Evolutionary conservation across 2,888 invertebrate species (phyloP).

Genomic region (Corbicula japonica): DNA sequence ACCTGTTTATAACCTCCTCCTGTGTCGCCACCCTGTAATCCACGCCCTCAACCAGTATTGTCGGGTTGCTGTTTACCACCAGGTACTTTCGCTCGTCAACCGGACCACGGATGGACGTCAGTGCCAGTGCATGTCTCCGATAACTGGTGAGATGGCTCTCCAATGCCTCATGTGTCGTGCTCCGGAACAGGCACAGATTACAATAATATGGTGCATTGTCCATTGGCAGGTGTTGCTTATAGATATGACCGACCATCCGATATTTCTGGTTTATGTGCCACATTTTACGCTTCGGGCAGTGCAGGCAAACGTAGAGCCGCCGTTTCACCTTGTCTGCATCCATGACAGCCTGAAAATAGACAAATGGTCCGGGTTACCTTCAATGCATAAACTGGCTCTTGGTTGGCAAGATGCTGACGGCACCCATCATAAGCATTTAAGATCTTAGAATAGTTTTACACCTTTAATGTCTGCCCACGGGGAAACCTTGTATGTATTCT

Average conservation of each 20-base stretch:
- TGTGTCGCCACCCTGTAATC: neutral
- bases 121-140: constrained; percentile 1
- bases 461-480: no score
- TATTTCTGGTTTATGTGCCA: neutral
- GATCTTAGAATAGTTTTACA: no score
- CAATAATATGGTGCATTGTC: constrained; percentile 1
- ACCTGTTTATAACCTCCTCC: neutral
- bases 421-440: no score
- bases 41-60: neutral
- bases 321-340: no score
- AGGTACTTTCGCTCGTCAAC: neutral
- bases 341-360: no score
- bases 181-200: constrained; percentile 7
- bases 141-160: neutral
- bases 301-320: neutral
- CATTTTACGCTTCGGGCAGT: neutral
- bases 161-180: neutral
- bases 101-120: neutral
- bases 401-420: no score
- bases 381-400: no score
- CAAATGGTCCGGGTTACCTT: no score
- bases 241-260: neutral
- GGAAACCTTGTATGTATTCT: no score
- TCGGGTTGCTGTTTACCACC: neutral
- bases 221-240: constrained; percentile 3